These are phyloP conservation scores for Cremastobaeus sp. DNA, from an alignment of 2,888 invertebrate species.

Conservation along the genomic window DNA sequence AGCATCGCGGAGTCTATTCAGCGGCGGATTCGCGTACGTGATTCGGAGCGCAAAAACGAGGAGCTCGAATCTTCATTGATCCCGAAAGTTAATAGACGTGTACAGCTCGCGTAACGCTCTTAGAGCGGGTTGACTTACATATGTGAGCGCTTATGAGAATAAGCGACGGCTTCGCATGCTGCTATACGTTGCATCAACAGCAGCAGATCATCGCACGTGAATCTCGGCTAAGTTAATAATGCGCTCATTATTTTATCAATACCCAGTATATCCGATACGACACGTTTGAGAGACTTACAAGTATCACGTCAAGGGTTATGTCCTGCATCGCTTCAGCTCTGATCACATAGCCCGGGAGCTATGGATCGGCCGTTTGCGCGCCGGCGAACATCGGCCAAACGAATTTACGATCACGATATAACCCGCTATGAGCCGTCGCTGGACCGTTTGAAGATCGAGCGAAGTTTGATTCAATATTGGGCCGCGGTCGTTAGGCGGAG, in stretches of 20 bases:
- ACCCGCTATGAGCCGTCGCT: constrained; percentile 63
- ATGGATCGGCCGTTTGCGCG: constrained; percentile 26
- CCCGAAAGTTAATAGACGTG: too few species aligned
- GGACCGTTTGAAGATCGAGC: constrained; percentile 65
- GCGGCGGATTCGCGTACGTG: too few species aligned
- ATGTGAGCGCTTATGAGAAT: constrained; percentile 34
- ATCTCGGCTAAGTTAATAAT: constrained; percentile 70
- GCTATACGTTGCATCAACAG: constrained; percentile 68
- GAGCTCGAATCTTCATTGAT: too few species aligned
- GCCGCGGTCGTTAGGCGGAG: constrained; percentile 3
- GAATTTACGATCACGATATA: constrained; percentile 68
- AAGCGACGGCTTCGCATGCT: constrained; percentile 70
- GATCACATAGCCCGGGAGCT: constrained; percentile 35
- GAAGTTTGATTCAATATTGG: constrained; percentile 49
- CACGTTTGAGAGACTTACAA: constrained; percentile 48
- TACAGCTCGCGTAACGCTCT: too few species aligned
- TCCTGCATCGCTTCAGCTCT: constrained; percentile 30
- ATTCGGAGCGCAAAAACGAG: too few species aligned
- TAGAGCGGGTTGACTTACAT: constrained; percentile 10
- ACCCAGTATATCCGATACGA: constrained; percentile 67
- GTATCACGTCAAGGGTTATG: constrained; percentile 51
- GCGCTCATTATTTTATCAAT: constrained; percentile 75
- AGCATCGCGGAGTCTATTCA: too few species aligned
- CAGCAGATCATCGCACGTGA: constrained; percentile 54
- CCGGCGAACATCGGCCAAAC: constrained; percentile 50